Evolutionary conservation across 2,888 invertebrate species (phyloP).

Genomic region (Lordiphosa fenestrarum): DNA sequence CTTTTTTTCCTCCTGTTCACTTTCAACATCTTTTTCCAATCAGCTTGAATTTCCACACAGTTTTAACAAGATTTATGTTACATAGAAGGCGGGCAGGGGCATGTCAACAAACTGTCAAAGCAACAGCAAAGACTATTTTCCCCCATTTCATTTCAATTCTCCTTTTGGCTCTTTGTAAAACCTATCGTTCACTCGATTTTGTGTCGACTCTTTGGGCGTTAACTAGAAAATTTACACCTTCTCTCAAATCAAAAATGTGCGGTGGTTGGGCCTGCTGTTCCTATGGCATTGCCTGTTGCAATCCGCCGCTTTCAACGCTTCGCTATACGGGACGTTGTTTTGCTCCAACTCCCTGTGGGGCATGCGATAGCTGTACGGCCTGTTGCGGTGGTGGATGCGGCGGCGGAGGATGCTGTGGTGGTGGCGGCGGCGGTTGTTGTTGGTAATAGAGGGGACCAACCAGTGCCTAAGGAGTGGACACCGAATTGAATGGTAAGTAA

Average conservation of each 20-base stretch:
- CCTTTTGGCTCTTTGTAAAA: conserved; percentile 12
- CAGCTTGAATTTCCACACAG: not conserved
- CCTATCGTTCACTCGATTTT: conserved; percentile 22
- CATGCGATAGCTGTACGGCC: conserved; percentile 38
- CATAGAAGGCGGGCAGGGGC: conserved; percentile 40
- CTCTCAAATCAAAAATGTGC: conserved; percentile 40
- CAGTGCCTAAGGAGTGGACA: not conserved
- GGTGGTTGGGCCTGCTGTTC: conserved; percentile 64
- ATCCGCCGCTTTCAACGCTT: conserved; percentile 48
- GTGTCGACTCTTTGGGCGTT: conserved; percentile 16
- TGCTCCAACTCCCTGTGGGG: conserved; percentile 55
- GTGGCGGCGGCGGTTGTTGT: conserved; percentile 31
- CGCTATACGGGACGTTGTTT: conserved; percentile 57
- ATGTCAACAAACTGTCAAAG: conserved; percentile 62
- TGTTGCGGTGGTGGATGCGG: conserved; percentile 28
- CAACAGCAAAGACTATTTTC: conserved; percentile 1
- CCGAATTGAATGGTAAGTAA: conserved; percentile 13
- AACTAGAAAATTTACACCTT: conserved; percentile 3
- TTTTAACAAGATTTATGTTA: not conserved
- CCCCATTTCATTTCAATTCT: conserved; percentile 22
- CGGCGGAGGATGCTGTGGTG: conserved; percentile 30
- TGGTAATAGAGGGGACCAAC: not conserved
- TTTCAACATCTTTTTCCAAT: not conserved
- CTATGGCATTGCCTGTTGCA: conserved; percentile 52
- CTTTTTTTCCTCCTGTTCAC: not conserved